phyloP scores from a whole-genome alignment of 1,140 invertebrate genomes.

The Anagrus nilaparvatae region DNA sequence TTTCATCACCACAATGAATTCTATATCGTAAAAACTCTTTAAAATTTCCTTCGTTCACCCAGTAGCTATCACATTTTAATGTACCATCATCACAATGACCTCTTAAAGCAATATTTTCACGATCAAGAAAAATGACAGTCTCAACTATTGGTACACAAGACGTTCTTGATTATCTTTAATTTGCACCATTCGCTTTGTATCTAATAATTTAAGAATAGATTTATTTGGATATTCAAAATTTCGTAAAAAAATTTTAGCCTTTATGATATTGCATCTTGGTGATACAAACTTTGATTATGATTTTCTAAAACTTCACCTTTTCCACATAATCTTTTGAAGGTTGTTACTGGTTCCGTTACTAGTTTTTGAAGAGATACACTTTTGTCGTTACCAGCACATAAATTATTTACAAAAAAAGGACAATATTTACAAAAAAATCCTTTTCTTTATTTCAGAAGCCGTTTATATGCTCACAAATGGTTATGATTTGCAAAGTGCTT shows the following conservation, averaged over 20 bases:
- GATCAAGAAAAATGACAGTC: slow-evolving; percentile 18
- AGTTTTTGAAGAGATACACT: not conserved
- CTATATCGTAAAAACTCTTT: slow-evolving; percentile 18
- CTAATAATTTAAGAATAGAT: not conserved
- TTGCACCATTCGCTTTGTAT: slow-evolving; percentile 8
- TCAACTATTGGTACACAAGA: slow-evolving; percentile 19
- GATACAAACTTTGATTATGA: not conserved
- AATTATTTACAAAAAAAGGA: not conserved
- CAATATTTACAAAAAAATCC: slow-evolving; percentile 6
- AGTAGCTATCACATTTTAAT: slow-evolving; percentile 1
- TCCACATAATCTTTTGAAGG: not conserved
- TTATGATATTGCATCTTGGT: not conserved
- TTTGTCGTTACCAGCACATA: not conserved
- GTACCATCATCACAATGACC: slow-evolving; percentile 21
- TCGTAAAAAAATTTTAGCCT: not conserved
- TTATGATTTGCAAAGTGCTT: not conserved
- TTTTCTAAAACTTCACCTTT: not conserved
- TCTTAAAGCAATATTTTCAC: slow-evolving; percentile 22
- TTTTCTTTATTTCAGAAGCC: not conserved
- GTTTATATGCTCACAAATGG: not conserved
- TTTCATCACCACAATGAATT: slow-evolving; percentile 18
- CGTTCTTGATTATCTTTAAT: slow-evolving; percentile 18
- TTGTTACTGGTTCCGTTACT: not conserved
- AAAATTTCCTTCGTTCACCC: slow-evolving; percentile 23
- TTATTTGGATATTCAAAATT: not conserved